phyloP scores from a whole-genome alignment of 2,113 vertebrate species.

The Delphinus delphis region DNA sequence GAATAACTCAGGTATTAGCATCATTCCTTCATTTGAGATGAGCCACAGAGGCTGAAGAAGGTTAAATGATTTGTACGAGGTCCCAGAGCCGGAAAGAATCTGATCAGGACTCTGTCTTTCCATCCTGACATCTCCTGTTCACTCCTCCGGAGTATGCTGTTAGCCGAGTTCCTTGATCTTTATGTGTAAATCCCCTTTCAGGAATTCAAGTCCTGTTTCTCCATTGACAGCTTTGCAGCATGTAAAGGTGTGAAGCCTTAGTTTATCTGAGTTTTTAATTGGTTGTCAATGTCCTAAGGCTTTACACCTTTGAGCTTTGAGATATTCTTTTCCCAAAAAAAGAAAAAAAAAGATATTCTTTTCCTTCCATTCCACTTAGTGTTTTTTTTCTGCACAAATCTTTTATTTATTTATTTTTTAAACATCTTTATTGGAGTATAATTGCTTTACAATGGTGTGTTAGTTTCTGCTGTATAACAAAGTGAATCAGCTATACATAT shows the following conservation, averaged over 20 bases:
- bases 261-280: background rate
- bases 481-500: no score
- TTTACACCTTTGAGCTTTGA: constrained; percentile 23
- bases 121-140: background rate
- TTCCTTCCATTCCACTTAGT: background rate
- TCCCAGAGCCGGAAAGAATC: background rate
- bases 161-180: background rate
- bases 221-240: background rate
- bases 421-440: no score
- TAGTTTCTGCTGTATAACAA: no score
- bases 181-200: background rate
- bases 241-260: no score
- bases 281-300: background rate
- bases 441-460: no score
- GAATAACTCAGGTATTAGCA: background rate
- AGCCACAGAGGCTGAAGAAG: background rate
- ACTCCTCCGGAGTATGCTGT: background rate
- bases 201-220: background rate
- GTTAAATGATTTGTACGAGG: background rate
- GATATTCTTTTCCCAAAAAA: background rate
- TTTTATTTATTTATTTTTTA: no score
- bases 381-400: background rate
- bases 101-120: background rate
- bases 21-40: background rate
- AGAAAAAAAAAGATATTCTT: background rate